Evolutionary conservation across 2,888 invertebrate genomes (phyloP).

Genomic region (Dynastes grantii): DNA sequence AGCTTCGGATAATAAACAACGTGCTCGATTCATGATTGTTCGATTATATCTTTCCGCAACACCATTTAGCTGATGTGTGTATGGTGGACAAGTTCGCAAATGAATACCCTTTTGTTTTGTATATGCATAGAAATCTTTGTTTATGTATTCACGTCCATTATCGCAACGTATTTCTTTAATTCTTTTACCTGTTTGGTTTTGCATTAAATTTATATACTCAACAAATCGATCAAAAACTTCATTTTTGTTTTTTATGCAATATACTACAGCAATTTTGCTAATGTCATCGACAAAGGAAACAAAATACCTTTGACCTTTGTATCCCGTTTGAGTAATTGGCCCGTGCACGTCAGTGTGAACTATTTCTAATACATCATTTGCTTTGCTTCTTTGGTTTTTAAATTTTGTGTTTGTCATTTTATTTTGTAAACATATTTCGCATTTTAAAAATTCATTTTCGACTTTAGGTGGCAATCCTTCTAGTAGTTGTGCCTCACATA

Average conservation of each 20-base stretch:
- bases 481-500: neutral
- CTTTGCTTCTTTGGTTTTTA: slow-evolving; percentile 56
- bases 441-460: neutral
- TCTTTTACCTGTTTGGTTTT: slow-evolving; percentile 24
- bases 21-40: neutral
- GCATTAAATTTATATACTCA: slow-evolving; percentile 49
- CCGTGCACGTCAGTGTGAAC: slow-evolving; percentile 39
- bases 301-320: slow-evolving; percentile 57
- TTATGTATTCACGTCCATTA: slow-evolving; percentile 10
- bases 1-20: no score
- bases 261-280: slow-evolving; percentile 53
- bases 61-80: no score
- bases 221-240: slow-evolving; percentile 56
- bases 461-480: neutral
- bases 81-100: neutral
- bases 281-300: slow-evolving; percentile 57
- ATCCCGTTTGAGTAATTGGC: slow-evolving; percentile 42
- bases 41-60: neutral
- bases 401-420: slow-evolving; percentile 53
- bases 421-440: neutral
- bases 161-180: slow-evolving; percentile 17
- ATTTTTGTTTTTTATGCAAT: slow-evolving; percentile 55
- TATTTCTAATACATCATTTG: slow-evolving; percentile 55
- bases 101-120: neutral
- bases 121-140: neutral